Conservation (phyloP, 2,797 vertebrate species). For the Tenualosa ilisha region DNA sequence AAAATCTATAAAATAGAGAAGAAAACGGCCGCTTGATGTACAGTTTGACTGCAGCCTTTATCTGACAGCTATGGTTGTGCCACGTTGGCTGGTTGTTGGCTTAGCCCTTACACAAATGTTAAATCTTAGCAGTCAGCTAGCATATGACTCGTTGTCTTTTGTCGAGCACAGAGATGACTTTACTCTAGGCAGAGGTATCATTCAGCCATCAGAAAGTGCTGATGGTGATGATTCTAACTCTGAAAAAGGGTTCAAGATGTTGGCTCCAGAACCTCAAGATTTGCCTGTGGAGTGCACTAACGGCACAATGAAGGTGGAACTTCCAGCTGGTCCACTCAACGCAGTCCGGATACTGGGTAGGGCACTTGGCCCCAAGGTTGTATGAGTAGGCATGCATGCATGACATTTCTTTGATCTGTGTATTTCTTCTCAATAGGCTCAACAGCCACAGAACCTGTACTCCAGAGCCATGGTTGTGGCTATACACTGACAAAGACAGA, state of each 20-base stretch:
- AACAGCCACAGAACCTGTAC: not conserved
- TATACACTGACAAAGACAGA: not conserved
- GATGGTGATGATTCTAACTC: not conserved
- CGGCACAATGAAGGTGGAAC: not conserved
- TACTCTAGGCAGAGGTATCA: not conserved
- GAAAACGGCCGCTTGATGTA: not conserved
- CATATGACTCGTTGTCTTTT: not conserved
- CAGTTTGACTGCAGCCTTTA: not conserved
- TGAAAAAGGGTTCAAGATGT: not conserved
- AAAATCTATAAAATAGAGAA: not conserved
- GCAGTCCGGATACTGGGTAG: not conserved
- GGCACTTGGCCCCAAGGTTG: not conserved
- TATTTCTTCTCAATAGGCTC: not conserved
- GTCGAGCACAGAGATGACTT: not conserved
- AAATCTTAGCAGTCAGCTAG: not conserved
- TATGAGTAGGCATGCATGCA: not conserved
- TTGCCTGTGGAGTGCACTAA: not conserved
- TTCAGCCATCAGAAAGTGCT: not conserved
- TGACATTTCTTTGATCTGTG: not conserved
- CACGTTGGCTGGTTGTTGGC: not conserved
- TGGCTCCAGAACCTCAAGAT: not conserved
- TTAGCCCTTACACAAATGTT: not conserved
- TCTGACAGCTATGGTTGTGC: constrained; percentile 6
- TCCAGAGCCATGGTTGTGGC: not conserved
- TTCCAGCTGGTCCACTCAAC: not conserved